Evolutionary conservation across 2,797 vertebrate genomes (phyloP).

Genomic region (Chelmon rostratus): DNA sequence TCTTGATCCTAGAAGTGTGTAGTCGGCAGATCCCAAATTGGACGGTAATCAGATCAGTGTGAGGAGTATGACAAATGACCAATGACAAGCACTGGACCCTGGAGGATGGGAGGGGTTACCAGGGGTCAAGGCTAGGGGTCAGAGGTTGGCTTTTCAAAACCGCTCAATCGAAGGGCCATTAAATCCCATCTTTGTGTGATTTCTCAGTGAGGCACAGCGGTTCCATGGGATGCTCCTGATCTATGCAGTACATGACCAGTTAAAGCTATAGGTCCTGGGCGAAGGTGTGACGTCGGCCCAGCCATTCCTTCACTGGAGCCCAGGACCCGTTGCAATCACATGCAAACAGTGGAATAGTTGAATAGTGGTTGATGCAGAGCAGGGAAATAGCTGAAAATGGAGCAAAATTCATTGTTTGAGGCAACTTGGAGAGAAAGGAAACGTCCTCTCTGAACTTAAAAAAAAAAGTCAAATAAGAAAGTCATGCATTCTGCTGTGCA

Average conservation of each 20-base stretch:
- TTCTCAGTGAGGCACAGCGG: conserved; percentile 57
- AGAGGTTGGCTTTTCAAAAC: conserved; percentile 82
- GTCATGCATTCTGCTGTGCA: neutral
- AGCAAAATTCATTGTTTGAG: neutral
- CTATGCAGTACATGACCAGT: conserved; percentile 8
- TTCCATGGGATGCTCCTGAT: conserved; percentile 51
- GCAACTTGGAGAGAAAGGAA: neutral
- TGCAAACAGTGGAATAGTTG: neutral
- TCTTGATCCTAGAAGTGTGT: conserved; percentile 77
- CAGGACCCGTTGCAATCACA: neutral
- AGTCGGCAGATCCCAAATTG: conserved; percentile 80
- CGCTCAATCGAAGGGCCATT: conserved; percentile 85
- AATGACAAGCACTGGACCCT: conserved; percentile 78
- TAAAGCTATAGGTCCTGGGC: conserved; percentile 19
- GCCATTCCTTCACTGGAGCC: neutral
- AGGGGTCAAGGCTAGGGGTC: conserved; percentile 77
- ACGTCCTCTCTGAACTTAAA: neutral
- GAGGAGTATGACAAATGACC: conserved; percentile 83
- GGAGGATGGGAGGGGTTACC: conserved; percentile 71
- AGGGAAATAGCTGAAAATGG: neutral
- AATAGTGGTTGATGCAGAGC: neutral
- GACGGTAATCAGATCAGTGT: conserved; percentile 83
- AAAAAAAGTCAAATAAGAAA: neutral
- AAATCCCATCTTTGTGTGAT: conserved; percentile 83
- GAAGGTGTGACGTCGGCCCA: conserved; percentile 4